These are phyloP conservation scores for pig (Sus scrofa) DNA, from an alignment of 2,113 vertebrate species.

Conservation along the genomic window T2T-Sscrofa CM000827.6:57112501-57113000, in stretches of 20 bases:
- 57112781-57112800: slow-evolving; percentile 56
- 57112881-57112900: slow-evolving; percentile 82
- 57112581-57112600: not conserved
- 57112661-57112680: not conserved
- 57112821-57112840: slow-evolving; percentile 79
- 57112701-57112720: slow-evolving; percentile 33
- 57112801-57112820: slow-evolving; percentile 70
- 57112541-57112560: not conserved
- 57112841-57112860: slow-evolving; percentile 83
- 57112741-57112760: not conserved
- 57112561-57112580: not conserved
- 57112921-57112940: slow-evolving; percentile 80
- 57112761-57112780: slow-evolving; percentile 6
- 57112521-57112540: not conserved
- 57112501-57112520: not conserved
- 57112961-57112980: slow-evolving; percentile 69
- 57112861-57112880: slow-evolving; percentile 84
- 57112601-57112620: not conserved
- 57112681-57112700: not conserved
- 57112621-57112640: not conserved
- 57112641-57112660: not conserved
- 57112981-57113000: slow-evolving; percentile 67
- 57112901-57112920: slow-evolving; percentile 77
- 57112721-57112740: not conserved
- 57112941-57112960: slow-evolving; percentile 73